Base-by-base conservation (phyloP, 2,797 vertebrate species). In the Enteromius unitaeniatus region DNA sequence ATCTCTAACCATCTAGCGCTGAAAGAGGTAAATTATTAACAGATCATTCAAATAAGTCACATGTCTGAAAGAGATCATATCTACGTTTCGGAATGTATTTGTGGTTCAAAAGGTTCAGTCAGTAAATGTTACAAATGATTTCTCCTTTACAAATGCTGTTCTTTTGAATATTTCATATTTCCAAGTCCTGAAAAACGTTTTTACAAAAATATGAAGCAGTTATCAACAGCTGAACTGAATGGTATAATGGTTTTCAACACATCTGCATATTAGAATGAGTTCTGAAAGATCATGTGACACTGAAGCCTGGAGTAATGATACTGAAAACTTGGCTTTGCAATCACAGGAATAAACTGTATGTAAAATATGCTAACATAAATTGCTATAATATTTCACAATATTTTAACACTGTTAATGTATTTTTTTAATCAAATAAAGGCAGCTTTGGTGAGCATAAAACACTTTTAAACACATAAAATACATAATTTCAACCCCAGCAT, bases 11-110 rank as follows among this genome's bases (percentile, higher is more conserved):
- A n/a, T 4, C 14, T n/a, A 74, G 28, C 1, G 10, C 31, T 37
- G 14, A 49, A 37, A 64, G 21, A 13, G 4, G 40, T 64, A 34
- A 74, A 73, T 49, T 64, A 81, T 74, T 37, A 74, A 82, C 4
- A 28, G 45, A 51, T 65, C 17, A 64, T 82, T 75, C 70, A 53
- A 74, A 74, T 65, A 51, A 51, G 45, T n/a, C 42, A 47, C 4
- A 3, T 10, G 45, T 17, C 23, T 69, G n/a, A 23, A 70, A 28
- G 23, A 70, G 49, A 81, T 60, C 2, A n/a, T 60, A 62, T 37
- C 26, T 62, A 34, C 1, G 31, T 28, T 73, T 34, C 21, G 45
- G 2, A 23, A 49, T 28, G n/a, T 37, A 37, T n/a, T 34, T 82
- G 58, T 34, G 2, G 40, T 34, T 34, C 15, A 37, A 23, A 55